Conservation (phyloP, 2,113 vertebrate species). For the Hippolais icterina region DNA sequence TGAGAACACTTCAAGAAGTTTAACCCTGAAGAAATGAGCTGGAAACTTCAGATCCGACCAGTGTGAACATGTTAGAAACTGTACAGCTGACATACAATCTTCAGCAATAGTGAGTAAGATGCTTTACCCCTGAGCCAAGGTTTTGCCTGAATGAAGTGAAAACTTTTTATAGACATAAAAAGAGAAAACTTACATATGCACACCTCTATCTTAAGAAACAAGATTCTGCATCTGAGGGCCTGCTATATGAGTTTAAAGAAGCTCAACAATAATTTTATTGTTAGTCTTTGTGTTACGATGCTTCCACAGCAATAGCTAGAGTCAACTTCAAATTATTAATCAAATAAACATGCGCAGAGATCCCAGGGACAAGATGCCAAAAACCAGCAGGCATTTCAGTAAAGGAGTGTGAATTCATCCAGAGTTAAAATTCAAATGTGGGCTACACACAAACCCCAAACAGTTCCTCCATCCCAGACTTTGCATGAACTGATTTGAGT, state of each 20-base stretch:
- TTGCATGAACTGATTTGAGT: background rate
- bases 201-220: background rate
- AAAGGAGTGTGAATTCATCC: background rate
- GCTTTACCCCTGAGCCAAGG: background rate
- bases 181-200: background rate
- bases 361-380: background rate
- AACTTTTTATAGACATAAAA: background rate
- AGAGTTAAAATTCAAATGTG: background rate
- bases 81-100: background rate
- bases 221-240: background rate
- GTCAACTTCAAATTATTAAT: background rate
- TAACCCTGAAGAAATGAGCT: slow-evolving; percentile 20
- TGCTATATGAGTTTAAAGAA: background rate
- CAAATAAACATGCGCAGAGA: background rate
- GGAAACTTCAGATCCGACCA: background rate
- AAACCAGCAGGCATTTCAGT: background rate
- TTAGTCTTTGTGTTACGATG: background rate
- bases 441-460: background rate
- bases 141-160: background rate
- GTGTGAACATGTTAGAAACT: background rate
- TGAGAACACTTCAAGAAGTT: background rate
- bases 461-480: background rate
- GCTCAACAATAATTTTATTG: background rate
- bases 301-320: background rate
- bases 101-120: background rate